These are phyloP conservation scores for Lacerta agilis DNA, from an alignment of 2,797 vertebrate species.

Conservation along the genomic window DNA sequence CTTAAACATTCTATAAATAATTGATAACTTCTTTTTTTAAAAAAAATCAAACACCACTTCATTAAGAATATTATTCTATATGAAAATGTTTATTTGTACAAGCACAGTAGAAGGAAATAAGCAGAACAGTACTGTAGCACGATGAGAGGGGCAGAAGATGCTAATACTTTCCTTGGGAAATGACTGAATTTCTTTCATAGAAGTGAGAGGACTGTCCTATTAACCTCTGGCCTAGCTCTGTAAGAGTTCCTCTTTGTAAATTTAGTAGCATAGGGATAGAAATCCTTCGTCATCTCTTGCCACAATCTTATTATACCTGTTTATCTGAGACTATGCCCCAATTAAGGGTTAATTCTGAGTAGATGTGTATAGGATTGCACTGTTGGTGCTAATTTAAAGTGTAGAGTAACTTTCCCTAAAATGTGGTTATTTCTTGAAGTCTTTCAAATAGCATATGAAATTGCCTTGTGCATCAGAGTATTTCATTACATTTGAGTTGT, in stretches of 20 bases:
- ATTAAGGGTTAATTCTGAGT: background rate
- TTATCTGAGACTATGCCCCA: background rate
- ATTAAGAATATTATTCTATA: background rate
- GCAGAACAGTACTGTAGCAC: background rate
- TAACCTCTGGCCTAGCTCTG: background rate
- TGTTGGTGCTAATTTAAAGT: background rate
- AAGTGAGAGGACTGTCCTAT: background rate
- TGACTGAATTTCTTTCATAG: background rate
- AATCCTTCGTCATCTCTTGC: background rate
- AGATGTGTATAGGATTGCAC: background rate
- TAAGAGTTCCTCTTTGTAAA: background rate
- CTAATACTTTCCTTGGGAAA: background rate
- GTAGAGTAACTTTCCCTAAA: constrained; percentile 2
- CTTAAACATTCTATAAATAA: background rate
- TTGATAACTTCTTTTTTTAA: background rate
- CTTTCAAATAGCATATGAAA: background rate
- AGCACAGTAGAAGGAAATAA: background rate
- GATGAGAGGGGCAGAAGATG: background rate
- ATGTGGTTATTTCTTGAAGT: constrained; percentile 3
- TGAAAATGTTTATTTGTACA: background rate
- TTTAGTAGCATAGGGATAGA: background rate
- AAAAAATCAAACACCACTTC: background rate
- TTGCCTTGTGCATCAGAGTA: background rate
- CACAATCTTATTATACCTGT: background rate
- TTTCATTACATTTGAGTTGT: background rate